Evolutionary conservation across 2,113 vertebrate species (phyloP).

Genomic region (Greenwoodochromis staneri): DNA sequence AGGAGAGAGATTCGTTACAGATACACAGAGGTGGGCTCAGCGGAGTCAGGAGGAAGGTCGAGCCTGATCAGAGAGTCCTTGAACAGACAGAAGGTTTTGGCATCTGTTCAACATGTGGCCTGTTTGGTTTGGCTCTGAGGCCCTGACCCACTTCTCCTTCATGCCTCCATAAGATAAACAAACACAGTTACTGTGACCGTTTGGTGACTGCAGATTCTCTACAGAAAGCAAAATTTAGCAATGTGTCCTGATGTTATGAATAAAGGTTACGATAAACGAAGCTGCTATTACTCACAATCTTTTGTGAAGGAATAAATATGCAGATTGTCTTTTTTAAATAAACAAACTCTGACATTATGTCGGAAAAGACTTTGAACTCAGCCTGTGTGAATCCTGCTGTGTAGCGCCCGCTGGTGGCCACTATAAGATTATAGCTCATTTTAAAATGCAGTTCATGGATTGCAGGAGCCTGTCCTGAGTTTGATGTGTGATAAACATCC

Average conservation of each 20-base stretch:
- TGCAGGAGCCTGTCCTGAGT: background rate
- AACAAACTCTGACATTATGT: background rate
- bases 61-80: conserved; percentile 1
- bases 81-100: conserved; percentile 31
- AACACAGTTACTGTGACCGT: background rate
- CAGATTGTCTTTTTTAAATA: background rate
- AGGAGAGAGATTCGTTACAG: background rate
- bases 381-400: background rate
- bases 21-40: background rate
- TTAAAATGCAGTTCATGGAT: background rate
- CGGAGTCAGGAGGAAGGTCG: background rate
- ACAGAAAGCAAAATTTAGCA: background rate
- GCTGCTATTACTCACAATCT: rapidly evolving
- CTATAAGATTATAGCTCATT: background rate
- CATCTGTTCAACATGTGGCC: background rate
- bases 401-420: background rate
- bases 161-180: background rate
- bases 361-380: background rate
- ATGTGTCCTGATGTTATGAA: background rate
- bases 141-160: background rate
- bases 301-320: background rate
- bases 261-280: background rate
- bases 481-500: background rate
- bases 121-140: background rate
- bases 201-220: background rate